Base-by-base conservation (phyloP, 2,797 vertebrate species). In the Austrolebias charrua region DNA sequence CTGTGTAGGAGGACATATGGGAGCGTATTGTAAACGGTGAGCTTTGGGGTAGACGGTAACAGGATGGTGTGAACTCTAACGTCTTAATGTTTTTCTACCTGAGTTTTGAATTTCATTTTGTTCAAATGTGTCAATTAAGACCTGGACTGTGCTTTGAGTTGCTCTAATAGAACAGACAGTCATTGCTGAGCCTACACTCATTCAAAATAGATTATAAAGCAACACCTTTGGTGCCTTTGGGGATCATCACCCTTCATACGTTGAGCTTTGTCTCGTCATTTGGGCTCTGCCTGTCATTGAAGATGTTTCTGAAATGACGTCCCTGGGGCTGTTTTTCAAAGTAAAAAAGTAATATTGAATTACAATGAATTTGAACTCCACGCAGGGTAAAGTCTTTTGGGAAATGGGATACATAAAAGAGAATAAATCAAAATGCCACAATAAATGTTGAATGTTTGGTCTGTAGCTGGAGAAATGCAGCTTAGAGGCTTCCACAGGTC, bases 401-500 rank as follows among this genome's bases (percentile, higher is more conserved):
- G 63, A 63, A 67, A 44, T 15, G 48, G 54, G 51, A 59, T 31
- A 64, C 55, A 67, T 54, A 70, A 56, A 78, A 60, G 66, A 71
- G 62, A 85, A 81, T 78, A 63, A 63, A 85, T 86, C 73, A 80
- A 77, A 85, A 81, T 79, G 73, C 45, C 69, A 77, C 71, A 80
- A 64, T 81, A 79, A 79, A 83, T 83, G 84, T 79, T 66, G 68
- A 82, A 79, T 79, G 73, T 74, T 88, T 86, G 49, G 73, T 84
- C 60, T 64, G 12, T 65, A 57, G 48, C 51, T 46, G 54, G 51
- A 78, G 71, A 66, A 63, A 63, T 69, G 69, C 53, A 67, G 66
- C 54, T 58, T 42, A 49, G 55, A 24, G 64, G 72, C 56, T 62
- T 66, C n/a, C 48, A 45, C 43, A 56, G 82, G 86, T 89, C 81